A percentile compares a stretch with the other conserved stretches of the same genome.
phyloP scores from a whole-genome alignment of 2,797 vertebrate genomes.

The Sarcophilus harrisii region DNA sequence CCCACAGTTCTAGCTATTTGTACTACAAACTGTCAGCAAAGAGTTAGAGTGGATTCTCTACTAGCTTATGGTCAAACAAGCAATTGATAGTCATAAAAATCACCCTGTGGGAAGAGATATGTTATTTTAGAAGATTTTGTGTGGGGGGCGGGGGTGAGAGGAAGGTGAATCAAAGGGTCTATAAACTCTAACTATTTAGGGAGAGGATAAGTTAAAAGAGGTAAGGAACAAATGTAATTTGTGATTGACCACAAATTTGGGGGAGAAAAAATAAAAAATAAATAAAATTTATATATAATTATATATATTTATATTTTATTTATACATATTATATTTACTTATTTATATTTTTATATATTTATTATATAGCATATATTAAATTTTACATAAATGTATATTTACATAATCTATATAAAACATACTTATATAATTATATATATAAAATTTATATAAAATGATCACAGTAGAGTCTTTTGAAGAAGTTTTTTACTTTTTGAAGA shows the following conservation, averaged over 20 bases:
- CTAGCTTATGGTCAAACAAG: neutral
- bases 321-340: too few relatives aligned
- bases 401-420: too few relatives aligned
- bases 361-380: too few relatives aligned
- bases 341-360: too few relatives aligned
- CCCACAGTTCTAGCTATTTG: neutral
- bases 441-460: neutral
- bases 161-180: neutral
- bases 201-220: slow-evolving; percentile 16
- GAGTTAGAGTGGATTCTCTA: neutral
- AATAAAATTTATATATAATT: too few relatives aligned
- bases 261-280: slow-evolving; percentile 20
- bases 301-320: too few relatives aligned
- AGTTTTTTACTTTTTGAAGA: too few relatives aligned
- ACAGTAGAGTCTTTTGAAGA: neutral
- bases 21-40: neutral
- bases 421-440: too few relatives aligned
- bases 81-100: neutral
- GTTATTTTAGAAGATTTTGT: neutral
- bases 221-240: neutral
- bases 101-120: neutral
- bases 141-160: neutral
- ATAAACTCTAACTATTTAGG: neutral
- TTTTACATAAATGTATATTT: too few relatives aligned
- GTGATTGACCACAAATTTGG: neutral